Base-by-base conservation (phyloP, 2,888 invertebrate genomes). In the Lutraria lutraria region DNA sequence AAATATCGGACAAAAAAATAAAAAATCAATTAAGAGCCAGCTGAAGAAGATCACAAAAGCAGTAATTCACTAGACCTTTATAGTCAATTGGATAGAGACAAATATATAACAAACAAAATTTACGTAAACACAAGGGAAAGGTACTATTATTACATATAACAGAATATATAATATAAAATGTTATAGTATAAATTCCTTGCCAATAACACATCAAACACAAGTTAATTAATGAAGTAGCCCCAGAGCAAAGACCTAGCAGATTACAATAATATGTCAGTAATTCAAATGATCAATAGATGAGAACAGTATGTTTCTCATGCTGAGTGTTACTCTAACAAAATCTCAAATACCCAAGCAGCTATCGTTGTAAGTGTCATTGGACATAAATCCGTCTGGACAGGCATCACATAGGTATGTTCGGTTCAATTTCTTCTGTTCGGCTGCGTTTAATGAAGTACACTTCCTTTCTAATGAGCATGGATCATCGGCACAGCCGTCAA, bases 401-500 rank as follows among this genome's bases (percentile, higher is more conserved):
- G 21, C 60, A 21, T 60, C 34, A 60, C 86, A 86, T 21, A 21
- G 13, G 29, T 81, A 56, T 25, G 31, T 79, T 21, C 56, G 72
- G 31, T 76, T 76, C 0, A 31, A 19, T 54, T 54, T 2, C n/a
- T 31, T 76, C 15, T 85, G 85, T 29, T 79, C 53, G 8, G 12
- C 29, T 53, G 76, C 85, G 3, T 52, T 53, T n/a, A 79, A 29
- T 29, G 29, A 56, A 29, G 81, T 81, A 52, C 86, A 86, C 1
- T 56, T 81, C n/a, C 86, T 53, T 10, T 25, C 34, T n/a, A 63
- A 31, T 21, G 86, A 86, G n/a, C 86, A 86, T 13, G 86, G 86
- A 52, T 31, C 52, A 2, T 80, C 29, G 0, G 81, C 86, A 86
- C 86, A 86, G 2, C 86, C 86, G 21, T 86, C 86, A 25, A 63